These are phyloP conservation scores for Peromyscus attwateri DNA, from an alignment of 2,797 vertebrate genomes.

Conservation along the genomic window DNA sequence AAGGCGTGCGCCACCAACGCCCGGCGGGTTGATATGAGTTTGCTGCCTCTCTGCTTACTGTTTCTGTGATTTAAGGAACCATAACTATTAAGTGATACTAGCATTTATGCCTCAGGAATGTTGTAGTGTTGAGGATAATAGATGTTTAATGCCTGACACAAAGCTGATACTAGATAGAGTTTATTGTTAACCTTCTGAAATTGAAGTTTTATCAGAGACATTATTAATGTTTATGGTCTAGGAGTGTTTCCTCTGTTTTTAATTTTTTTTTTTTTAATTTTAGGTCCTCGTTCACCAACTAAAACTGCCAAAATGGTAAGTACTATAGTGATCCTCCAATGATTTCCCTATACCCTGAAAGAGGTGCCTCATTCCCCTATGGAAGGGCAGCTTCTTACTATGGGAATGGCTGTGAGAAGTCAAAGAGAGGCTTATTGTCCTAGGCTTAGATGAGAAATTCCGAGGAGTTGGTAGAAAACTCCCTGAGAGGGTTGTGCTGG, in stretches of 20 bases:
- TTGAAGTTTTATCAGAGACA: conserved; percentile 32
- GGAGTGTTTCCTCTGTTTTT: conserved; percentile 70
- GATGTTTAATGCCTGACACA: not conserved
- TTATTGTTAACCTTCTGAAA: conserved; percentile 2
- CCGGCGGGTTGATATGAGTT: too few species aligned
- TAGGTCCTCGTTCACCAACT: conserved; percentile 97
- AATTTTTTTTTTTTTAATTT: conserved; percentile 76
- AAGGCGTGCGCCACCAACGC: too few species aligned
- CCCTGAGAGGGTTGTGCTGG: not conserved
- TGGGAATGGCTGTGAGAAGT: not conserved
- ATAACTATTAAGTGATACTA: not conserved
- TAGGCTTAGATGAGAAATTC: not conserved
- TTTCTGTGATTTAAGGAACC: not conserved
- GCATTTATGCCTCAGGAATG: not conserved
- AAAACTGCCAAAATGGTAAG: conserved; percentile 92
- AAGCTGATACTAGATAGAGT: not conserved
- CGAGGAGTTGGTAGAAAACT: not conserved
- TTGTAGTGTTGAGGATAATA: not conserved
- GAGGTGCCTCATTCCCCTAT: rapidly evolving
- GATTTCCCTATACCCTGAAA: not conserved
- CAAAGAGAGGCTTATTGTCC: not conserved
- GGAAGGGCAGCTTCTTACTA: not conserved
- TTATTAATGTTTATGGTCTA: conserved; percentile 48
- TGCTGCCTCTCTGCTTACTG: not conserved
- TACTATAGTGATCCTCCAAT: conserved; percentile 67